A percentile compares a stretch with the other conserved stretches of the same genome.
Conservation (phyloP, 2,888 invertebrate genomes). For the Podotricha telesiphe region DNA sequence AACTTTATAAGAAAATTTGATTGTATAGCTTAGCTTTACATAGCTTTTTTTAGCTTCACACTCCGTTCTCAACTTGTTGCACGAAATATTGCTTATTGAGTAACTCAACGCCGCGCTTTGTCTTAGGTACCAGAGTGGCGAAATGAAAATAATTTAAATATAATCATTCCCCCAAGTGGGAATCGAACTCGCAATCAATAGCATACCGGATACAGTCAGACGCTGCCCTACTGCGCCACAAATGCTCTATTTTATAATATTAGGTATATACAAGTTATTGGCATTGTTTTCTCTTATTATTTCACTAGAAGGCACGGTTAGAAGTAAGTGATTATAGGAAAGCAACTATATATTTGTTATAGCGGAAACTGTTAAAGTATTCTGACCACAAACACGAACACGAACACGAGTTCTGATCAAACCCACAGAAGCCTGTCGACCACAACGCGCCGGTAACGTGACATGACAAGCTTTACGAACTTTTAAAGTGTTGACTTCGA, state of each 20-base stretch:
- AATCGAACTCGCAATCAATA: no score
- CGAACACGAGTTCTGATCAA: slow-evolving; percentile 30
- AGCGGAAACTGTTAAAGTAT: slow-evolving; percentile 21
- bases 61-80: no score
- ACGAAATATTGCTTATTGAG: no score
- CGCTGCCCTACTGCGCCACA: no score
- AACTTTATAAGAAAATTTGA: neutral
- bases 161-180: no score
- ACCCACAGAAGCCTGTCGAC: slow-evolving; percentile 26
- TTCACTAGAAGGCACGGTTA: neutral
- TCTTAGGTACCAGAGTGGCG: no score
- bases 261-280: neutral
- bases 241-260: no score
- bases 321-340: neutral
- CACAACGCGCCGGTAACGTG: slow-evolving; percentile 32
- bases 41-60: no score
- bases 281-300: neutral
- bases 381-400: slow-evolving; percentile 28
- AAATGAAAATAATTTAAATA: no score
- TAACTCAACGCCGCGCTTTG: no score
- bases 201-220: no score
- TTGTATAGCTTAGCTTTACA: no score
- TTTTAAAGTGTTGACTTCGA: slow-evolving; percentile 32
- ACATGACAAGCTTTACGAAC: slow-evolving; percentile 36
- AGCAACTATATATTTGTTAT: neutral